Evolutionary conservation across 2,888 invertebrate species (phyloP).

Genomic region (Diabrotica balteata): DNA sequence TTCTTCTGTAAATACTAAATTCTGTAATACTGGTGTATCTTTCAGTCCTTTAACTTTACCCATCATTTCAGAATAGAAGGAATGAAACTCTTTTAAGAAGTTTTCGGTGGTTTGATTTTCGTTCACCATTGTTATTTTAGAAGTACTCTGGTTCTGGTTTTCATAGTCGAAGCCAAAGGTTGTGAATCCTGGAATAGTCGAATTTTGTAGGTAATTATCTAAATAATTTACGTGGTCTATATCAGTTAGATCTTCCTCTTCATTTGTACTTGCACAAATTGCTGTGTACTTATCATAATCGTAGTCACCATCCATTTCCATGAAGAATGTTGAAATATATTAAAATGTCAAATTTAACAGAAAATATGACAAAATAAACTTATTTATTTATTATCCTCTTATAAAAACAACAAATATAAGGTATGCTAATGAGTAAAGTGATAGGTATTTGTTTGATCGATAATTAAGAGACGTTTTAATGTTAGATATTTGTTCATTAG

Average conservation of each 20-base stretch:
- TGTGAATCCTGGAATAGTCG: not conserved
- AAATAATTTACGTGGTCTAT: constrained; percentile 3
- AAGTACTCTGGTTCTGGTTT: constrained; percentile 5
- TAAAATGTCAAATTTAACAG: not conserved
- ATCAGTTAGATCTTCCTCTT: constrained; percentile 6
- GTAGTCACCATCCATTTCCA: not conserved
- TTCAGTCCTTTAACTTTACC: constrained; percentile 39
- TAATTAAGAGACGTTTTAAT: too few relatives aligned
- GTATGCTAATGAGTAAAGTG: too few relatives aligned
- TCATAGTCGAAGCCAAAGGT: not conserved
- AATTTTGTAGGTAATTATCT: constrained; percentile 14
- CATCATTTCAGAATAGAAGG: constrained; percentile 43
- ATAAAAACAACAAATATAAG: too few relatives aligned
- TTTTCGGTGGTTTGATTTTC: constrained; percentile 34
- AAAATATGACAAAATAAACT: not conserved
- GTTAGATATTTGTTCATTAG: too few relatives aligned
- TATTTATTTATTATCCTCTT: too few relatives aligned
- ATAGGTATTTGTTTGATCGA: constrained; percentile 4
- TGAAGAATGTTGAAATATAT: too few relatives aligned
- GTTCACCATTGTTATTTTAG: constrained; percentile 20
- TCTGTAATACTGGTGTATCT: constrained; percentile 31
- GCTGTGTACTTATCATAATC: constrained; percentile 7
- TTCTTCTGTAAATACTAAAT: constrained; percentile 23
- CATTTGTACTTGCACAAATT: not conserved
- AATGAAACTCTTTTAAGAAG: constrained; percentile 31